Base-by-base conservation (phyloP, 2,797 vertebrate genomes). In the Acanthornis magna region DNA sequence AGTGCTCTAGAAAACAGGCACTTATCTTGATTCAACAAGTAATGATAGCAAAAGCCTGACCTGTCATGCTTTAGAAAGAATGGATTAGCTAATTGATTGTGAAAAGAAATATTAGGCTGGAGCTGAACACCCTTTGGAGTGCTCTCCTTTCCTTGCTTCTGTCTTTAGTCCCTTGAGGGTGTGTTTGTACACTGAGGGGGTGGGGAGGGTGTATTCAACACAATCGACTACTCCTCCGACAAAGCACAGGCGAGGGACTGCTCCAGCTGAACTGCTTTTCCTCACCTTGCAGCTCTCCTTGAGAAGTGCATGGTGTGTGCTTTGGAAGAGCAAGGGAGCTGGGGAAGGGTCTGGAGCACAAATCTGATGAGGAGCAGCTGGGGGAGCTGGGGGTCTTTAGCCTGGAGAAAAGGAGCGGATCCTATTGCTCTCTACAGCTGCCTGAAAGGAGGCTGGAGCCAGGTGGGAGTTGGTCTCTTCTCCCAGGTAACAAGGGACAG, bases 1-100 rank as follows among this genome's bases (percentile, higher is more conserved):
- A 68, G 42, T 50, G 43, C 84, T 96, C 96, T 40, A 96, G 93
- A 95, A 95, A 95, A 91, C 36, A 88, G 50, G 27, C 82, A 72
- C 81, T 95, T 94, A 94, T 92, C 93, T 96, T 96, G 95, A 96
- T 96, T 91, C 92, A 93, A 95, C 71, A 92, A 81, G 51, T 74
- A 76, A 91, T 36, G 87, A 91, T 91, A 93, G 88, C 57, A 86
- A 81, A 93, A 88, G 83, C 36, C 76, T 80, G 84, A 94, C 68
- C 76, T 87, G 85, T 72, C 81, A 92, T 4, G 18, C 74, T 80
- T 78, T 67, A 75, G 73, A 86, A 91, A 93, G 62, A 91, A 76
- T 0, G 11, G 79, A 92, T 96, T 96, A 90, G 62, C n/a, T 94
- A 96, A 96, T 65, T 95, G 84, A 93, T 85, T 93, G 73, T 2